Evolutionary conservation across 2,113 vertebrate species (phyloP).

Genomic region (Sceloporus undulatus): DNA sequence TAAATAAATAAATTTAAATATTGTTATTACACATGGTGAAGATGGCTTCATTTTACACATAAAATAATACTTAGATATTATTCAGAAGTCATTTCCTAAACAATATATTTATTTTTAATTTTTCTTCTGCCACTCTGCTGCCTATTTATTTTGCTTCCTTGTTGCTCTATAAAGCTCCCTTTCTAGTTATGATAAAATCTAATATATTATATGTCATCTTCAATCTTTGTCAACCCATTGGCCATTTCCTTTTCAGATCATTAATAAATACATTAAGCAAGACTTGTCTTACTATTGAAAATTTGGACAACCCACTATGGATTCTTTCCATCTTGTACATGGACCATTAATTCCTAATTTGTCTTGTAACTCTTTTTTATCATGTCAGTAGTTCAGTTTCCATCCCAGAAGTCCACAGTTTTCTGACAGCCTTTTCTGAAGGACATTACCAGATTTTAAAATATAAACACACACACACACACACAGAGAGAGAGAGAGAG

Average conservation of each 20-base stretch:
- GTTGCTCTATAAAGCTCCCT: conserved; percentile 22
- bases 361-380: conserved; percentile 33
- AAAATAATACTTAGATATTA: neutral
- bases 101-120: conserved; percentile 27
- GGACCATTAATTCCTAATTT: conserved; percentile 40
- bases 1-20: conserved; percentile 37
- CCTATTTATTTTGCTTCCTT: neutral
- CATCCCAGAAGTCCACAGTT: neutral
- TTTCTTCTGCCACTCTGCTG: conserved; percentile 30
- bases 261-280: conserved; percentile 47
- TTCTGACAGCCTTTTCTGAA: conserved; percentile 12
- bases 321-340: conserved; percentile 24
- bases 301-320: conserved; percentile 27
- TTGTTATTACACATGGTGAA: conserved; percentile 46
- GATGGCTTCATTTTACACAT: conserved; percentile 27
- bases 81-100: conserved; percentile 7
- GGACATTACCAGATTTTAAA: neutral
- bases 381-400: neutral
- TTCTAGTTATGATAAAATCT: conserved; percentile 7
- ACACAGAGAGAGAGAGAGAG: no score
- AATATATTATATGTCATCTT: conserved; percentile 38
- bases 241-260: conserved; percentile 30
- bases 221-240: conserved; percentile 32
- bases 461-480: neutral
- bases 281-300: conserved; percentile 32